phyloP scores from a whole-genome alignment of 1,140 invertebrate species.

The Drosophila albomicans region DNA sequence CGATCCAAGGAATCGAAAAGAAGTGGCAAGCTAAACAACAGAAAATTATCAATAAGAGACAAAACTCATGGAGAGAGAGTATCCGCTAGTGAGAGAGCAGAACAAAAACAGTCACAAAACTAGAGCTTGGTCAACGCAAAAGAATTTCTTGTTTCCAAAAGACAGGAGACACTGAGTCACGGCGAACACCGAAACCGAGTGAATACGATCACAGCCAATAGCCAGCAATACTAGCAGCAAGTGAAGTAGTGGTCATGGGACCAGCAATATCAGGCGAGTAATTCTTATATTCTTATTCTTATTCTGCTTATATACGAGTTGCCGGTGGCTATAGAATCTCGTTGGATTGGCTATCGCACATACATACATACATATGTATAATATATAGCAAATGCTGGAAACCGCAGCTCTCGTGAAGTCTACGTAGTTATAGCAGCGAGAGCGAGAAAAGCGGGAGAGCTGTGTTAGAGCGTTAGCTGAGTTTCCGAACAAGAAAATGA shows the following conservation, averaged over 20 bases:
- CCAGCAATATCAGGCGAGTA: slow-evolving; percentile 52
- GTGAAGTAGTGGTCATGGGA: slow-evolving; percentile 33
- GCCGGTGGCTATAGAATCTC: slow-evolving; percentile 80
- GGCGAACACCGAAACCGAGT: slow-evolving; percentile 43
- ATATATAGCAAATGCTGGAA: slow-evolving; percentile 5
- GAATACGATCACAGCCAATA: slow-evolving; percentile 46
- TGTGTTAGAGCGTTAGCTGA: slow-evolving; percentile 1
- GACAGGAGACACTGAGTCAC: slow-evolving; percentile 47
- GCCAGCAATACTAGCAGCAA: slow-evolving; percentile 23
- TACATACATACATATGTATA: not conserved
- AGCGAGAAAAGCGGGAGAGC: slow-evolving; percentile 36
- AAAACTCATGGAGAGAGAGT: slow-evolving; percentile 22
- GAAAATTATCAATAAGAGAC: slow-evolving; percentile 55
- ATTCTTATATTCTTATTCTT: slow-evolving; percentile 38
- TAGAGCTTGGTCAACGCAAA: slow-evolving; percentile 41
- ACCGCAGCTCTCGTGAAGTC: slow-evolving; percentile 12
- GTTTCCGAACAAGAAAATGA: slow-evolving; percentile 75
- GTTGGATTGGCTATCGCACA: slow-evolving; percentile 53
- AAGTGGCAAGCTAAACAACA: slow-evolving; percentile 61
- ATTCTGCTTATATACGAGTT: slow-evolving; percentile 63
- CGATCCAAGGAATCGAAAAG: slow-evolving; percentile 52
- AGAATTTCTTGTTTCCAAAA: slow-evolving; percentile 66
- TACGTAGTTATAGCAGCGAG: slow-evolving; percentile 5
- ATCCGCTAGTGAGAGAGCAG: slow-evolving; percentile 2
- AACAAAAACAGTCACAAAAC: slow-evolving; percentile 22